A percentile compares a stretch with the other conserved stretches of the same genome.
Evolutionary conservation across 2,113 vertebrate genomes (phyloP).

Genomic region (Entelurus aequoreus): DNA sequence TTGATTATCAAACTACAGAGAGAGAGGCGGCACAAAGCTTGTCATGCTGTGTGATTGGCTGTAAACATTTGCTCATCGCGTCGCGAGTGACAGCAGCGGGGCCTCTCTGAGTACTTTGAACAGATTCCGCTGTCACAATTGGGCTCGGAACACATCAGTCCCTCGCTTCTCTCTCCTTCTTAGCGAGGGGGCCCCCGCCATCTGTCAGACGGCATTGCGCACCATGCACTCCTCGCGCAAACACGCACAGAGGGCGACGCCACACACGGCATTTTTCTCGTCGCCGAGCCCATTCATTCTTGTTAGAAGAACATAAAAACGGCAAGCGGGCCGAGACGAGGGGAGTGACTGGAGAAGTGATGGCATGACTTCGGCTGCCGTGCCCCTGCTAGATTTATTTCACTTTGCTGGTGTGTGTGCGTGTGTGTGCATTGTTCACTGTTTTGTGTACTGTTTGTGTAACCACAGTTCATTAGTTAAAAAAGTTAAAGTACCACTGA

Average conservation of each 20-base stretch:
- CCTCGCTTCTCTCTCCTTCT: constrained; percentile 31
- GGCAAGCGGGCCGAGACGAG: constrained; percentile 26
- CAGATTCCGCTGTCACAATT: constrained; percentile 47
- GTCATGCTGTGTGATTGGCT: constrained; percentile 48
- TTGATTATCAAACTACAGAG: constrained; percentile 36
- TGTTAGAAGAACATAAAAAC: constrained; percentile 48
- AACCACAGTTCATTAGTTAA: constrained; percentile 12
- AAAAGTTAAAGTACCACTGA: no score
- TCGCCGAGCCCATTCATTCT: constrained; percentile 45
- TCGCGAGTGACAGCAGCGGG: constrained; percentile 48
- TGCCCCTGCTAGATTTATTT: constrained; percentile 39
- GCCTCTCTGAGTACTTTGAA: constrained; percentile 38
- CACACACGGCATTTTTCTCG: constrained; percentile 16
- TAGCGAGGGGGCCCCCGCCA: constrained; percentile 39
- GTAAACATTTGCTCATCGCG: constrained; percentile 57
- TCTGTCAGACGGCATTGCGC: constrained; percentile 44
- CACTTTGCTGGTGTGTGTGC: constrained; percentile 26
- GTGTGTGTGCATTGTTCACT: not conserved
- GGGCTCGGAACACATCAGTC: constrained; percentile 50
- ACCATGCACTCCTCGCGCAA: constrained; percentile 1
- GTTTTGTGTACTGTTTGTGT: constrained; percentile 5
- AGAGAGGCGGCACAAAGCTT: constrained; percentile 30
- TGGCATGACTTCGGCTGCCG: constrained; percentile 17
- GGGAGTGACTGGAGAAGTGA: constrained; percentile 13
- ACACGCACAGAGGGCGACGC: not conserved